These are phyloP conservation scores for Leguminivora glycinivorella DNA, from an alignment of 1,140 invertebrate species.

Conservation along the genomic window DNA sequence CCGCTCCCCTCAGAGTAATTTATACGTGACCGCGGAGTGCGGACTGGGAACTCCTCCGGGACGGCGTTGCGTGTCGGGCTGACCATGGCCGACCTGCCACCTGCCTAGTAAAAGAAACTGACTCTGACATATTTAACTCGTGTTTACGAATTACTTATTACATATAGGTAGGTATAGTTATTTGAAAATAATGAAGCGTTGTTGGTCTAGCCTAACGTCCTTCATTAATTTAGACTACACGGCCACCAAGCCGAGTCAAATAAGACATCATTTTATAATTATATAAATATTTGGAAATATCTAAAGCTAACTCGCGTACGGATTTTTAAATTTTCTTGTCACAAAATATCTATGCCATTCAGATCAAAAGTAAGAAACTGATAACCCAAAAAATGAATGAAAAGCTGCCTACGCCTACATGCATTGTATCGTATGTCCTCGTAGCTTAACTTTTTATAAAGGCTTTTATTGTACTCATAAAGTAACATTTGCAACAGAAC, in stretches of 20 bases:
- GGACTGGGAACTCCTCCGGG: conserved; percentile 48
- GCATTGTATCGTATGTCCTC: background rate
- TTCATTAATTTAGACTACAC: no score
- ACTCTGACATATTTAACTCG: conserved; percentile 39
- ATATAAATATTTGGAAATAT: no score
- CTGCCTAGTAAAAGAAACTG: conserved; percentile 34
- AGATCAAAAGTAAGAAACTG: no score
- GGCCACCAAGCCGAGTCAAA: no score
- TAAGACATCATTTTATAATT: no score
- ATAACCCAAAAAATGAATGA: background rate
- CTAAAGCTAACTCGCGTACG: no score
- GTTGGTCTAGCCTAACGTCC: no score
- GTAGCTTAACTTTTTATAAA: background rate
- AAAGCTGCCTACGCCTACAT: background rate
- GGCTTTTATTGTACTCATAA: background rate
- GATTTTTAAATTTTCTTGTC: no score
- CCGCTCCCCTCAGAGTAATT: conserved; percentile 56
- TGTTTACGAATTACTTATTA: background rate
- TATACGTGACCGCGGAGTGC: conserved; percentile 55
- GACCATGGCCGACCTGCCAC: conserved; percentile 32
- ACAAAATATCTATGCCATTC: no score
- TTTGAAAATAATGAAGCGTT: background rate
- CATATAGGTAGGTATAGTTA: background rate
- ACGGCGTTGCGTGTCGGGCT: conserved; percentile 43
- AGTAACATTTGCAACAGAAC: background rate